phyloP scores from a whole-genome alignment of 2,888 invertebrate genomes.

The Emmelina monodactyla region DNA sequence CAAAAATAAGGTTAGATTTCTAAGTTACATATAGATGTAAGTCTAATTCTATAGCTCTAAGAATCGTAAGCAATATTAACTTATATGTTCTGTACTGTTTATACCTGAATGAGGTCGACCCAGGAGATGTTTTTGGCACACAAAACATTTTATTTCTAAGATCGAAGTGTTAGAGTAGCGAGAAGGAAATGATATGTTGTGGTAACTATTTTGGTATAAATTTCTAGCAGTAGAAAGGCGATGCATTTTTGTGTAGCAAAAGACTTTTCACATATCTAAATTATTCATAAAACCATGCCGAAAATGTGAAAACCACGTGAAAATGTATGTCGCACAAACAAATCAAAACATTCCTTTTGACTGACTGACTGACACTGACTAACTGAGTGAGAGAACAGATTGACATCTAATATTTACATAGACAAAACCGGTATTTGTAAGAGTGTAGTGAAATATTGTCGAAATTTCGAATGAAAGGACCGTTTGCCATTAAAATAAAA shows the following conservation, averaged over 20 bases:
- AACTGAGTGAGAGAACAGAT: no score
- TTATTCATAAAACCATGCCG: conserved; percentile 29
- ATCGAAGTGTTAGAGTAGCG: conserved; percentile 26
- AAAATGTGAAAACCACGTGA: conserved; percentile 44
- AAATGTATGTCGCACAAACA: conserved; percentile 27
- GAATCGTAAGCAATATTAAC: no score
- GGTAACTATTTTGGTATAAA: conserved; percentile 45
- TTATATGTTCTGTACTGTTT: conserved; percentile 1
- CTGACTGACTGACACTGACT: no score
- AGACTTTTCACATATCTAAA: conserved; percentile 13
- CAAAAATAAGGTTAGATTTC: not conserved
- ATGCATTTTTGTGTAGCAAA: conserved; percentile 33
- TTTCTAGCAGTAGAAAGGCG: conserved; percentile 46
- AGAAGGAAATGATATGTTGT: conserved; percentile 29
- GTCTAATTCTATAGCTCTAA: not conserved
- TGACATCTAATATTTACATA: no score
- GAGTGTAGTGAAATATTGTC: no score
- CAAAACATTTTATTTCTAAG: conserved; percentile 48
- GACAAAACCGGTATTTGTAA: no score
- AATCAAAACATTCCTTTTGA: conserved; percentile 23
- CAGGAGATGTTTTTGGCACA: conserved; percentile 46
- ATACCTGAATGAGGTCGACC: conserved; percentile 39
- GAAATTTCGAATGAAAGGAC: no score
- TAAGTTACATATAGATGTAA: not conserved
- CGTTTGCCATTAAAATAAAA: no score